phyloP scores from a whole-genome alignment of 23 tunicate genomes.

The Ascidia mentula region DNA sequence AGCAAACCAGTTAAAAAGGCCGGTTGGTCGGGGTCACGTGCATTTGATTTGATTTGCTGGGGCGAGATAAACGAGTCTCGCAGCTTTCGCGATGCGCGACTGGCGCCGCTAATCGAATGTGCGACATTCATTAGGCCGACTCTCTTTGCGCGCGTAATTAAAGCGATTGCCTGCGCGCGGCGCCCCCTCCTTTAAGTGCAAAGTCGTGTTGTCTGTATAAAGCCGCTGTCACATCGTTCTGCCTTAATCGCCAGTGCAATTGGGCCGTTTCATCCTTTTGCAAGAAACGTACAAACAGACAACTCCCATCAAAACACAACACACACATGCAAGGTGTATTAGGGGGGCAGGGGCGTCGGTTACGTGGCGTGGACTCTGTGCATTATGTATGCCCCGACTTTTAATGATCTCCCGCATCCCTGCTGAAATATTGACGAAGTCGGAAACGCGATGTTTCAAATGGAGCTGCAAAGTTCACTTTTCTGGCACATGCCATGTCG shows the following conservation, averaged over 20 bases:
- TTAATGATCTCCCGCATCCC: neutral
- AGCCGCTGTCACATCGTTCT: neutral
- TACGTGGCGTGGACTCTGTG: neutral
- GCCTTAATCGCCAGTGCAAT: neutral
- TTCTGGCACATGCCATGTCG: neutral
- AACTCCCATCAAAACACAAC: too few relatives aligned
- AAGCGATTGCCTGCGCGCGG: neutral
- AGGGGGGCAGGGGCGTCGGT: neutral
- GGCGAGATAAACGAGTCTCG: neutral
- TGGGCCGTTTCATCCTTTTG: neutral
- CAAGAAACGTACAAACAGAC: too few relatives aligned
- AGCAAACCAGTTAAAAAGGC: too few relatives aligned
- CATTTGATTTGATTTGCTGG: neutral
- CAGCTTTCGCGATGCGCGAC: neutral
- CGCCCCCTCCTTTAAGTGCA: constrained; percentile 7
- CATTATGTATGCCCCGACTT: neutral
- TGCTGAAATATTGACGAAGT: neutral
- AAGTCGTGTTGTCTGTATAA: neutral
- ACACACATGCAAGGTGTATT: neutral
- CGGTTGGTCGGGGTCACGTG: too few relatives aligned
- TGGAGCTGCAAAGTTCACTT: too few relatives aligned
- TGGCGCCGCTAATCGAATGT: neutral
- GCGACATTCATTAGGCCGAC: neutral
- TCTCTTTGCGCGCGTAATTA: neutral
- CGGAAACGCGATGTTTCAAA: neutral